Base-by-base conservation (phyloP, 2,797 vertebrate genomes). In the Micromesistius poutassou region DNA sequence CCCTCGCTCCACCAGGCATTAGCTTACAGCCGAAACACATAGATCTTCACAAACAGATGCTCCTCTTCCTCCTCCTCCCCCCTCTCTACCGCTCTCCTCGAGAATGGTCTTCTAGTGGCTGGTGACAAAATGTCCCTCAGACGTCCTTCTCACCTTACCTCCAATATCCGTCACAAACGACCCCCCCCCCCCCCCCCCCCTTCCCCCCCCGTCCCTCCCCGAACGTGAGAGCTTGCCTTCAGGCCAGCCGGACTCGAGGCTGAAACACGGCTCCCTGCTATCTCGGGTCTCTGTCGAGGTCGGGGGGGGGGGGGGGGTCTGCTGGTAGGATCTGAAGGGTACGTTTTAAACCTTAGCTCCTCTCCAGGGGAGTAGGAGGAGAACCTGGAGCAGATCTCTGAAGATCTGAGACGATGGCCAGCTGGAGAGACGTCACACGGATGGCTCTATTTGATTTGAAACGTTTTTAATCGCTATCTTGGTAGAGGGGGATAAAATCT, bases 21-120 rank as follows among this genome's bases (percentile, higher is more conserved):
- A 83, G 83, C 83, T 86, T 83, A 87, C 80, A 85, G 80, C 81
- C 83, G 84, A 82, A 84, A 78, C 82, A 22, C 80, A 82, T 73
- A 73, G 76, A 77, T 81, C 83, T 62, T 81, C 42, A 38, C 71
- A 87, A 84, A 83, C 85, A 87, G 87, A 84, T 89, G 85, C 79
- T 72, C 77, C 14, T 6, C n/a, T 25, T 25, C 22, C 55, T 62
- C 50, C 50, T 46, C 40, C 40, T 46, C 42, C 42, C 13, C 42
- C 42, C 12, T 13, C 13, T 42, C 40, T 40, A 4, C 40, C 14
- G 12, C 40, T 46, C 42, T 62, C 55, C 55, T n/a, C 55, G 1
- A 25, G 55, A 62, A 9, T 25, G 55, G 22, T 62, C 55, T 62
- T 62, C 55, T 62, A 25, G 82, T 83, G 84, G 84, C 82, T 86